Base-by-base conservation (phyloP, 2,113 vertebrate genomes). In the Poecile atricapillus region DNA sequence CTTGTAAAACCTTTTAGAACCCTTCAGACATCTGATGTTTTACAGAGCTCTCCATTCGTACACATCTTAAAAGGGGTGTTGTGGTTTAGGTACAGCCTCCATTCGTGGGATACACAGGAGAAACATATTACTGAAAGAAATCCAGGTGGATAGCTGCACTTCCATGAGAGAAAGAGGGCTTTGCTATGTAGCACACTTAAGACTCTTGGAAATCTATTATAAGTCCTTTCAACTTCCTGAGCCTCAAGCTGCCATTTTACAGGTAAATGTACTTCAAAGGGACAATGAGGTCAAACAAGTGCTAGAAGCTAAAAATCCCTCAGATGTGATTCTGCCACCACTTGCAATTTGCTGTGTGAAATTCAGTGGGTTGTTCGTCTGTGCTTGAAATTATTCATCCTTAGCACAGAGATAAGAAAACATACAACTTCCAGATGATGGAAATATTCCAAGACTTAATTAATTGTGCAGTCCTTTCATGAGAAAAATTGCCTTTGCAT, bases 191-290 rank as follows among this genome's bases (percentile, higher is more conserved):
- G 39, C 35, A 30, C 33, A 47, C 37, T 65, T 24, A 75, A 43
- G 21, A 81, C 14, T 13, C 28, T 44, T 70, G 50, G 56, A 87
- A 81, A 87, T 84, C 10, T 23, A 8, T 83, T 46, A 43, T 18
- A 67, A 84, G 5, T 17, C 24, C 53, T 70, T 93, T 78, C 74
- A 63, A 25, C 3, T 14, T 81, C 9, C 60, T 85, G 31, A 85
- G 33, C 33, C 67, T 82, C 30, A 79, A 68, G 52, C 60, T 55
- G 50, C 21, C 21, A 30, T 86, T 86, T 92, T 62, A 60, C 55
- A 95, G 67, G 91, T 83, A 92, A 92, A 80, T n/a, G 41, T n/a
- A 83, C 53, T 86, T 83, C 62, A 96, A 65, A 88, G 58, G 14
- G 25, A 70, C 53, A 93, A 88, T 60, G 71, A 88, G 70, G 89